Conservation (phyloP, 2,113 vertebrate species). For the Cromileptes altivelis region DNA sequence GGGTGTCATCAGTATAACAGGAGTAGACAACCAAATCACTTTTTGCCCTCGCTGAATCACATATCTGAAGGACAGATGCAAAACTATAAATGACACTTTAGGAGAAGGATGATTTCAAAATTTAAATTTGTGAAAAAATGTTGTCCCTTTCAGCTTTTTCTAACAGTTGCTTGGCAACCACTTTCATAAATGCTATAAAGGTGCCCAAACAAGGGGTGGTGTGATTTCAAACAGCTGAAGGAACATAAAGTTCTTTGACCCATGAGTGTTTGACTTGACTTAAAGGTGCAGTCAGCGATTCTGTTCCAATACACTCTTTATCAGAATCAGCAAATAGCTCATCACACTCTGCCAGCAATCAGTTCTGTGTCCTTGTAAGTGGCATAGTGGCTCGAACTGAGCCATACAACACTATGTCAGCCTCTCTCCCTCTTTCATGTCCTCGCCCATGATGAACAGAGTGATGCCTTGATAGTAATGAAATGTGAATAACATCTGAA, state of each 20-base stretch:
- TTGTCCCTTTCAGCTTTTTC: conserved; percentile 6
- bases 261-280: conserved; percentile 3
- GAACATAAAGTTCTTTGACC: neutral
- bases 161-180: conserved; percentile 50
- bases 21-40: neutral
- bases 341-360: no score
- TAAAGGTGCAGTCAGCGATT: no score
- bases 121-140: neutral
- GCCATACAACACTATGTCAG: no score
- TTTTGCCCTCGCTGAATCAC: neutral
- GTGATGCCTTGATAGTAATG: no score
- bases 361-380: no score
- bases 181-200: conserved; percentile 25
- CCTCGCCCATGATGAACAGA: no score
- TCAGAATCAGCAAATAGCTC: no score
- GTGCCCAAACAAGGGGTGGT: conserved; percentile 10
- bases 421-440: no score
- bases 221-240: conserved; percentile 15
- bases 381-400: no score
- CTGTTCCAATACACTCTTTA: no score
- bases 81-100: neutral
- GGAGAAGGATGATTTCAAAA: neutral
- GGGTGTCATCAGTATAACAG: conserved; percentile 4
- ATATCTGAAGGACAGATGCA: neutral
- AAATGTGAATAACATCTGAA: no score